phyloP scores from a whole-genome alignment of 2,113 vertebrate species.

The Todiramphus chloris region DNA sequence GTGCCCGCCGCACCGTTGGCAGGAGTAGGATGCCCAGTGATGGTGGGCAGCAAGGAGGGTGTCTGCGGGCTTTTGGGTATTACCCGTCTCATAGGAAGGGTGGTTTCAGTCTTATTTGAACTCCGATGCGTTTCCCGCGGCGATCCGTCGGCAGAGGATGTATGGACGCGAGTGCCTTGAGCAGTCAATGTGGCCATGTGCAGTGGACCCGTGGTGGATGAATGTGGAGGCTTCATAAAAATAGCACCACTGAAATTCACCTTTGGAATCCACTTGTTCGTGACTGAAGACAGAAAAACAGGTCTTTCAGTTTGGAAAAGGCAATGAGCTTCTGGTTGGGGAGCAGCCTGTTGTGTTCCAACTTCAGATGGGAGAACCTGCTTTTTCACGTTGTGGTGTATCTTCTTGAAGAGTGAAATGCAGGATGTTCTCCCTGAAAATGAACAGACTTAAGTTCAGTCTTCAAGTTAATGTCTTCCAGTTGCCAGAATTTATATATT shows the following conservation, averaged over 20 bases:
- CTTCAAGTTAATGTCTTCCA: neutral
- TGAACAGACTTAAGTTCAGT: neutral
- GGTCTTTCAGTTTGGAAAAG: neutral
- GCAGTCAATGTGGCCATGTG: accelerated
- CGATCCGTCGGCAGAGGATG: neutral
- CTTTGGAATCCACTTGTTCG: neutral
- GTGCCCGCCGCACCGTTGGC: neutral
- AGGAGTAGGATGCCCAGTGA: neutral
- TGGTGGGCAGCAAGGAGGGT: neutral
- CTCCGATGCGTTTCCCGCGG: accelerated
- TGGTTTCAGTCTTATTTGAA: neutral
- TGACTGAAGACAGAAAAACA: neutral
- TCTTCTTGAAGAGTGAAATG: neutral
- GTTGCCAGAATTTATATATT: neutral
- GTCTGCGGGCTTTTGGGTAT: neutral
- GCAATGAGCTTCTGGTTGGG: neutral
- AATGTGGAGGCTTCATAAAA: neutral
- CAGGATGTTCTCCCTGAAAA: neutral
- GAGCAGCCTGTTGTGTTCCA: neutral
- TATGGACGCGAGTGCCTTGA: neutral
- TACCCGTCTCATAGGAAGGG: neutral
- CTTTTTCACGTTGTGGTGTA: accelerated
- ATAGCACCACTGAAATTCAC: neutral
- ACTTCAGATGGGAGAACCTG: neutral
- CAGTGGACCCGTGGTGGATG: accelerated